phyloP scores from a whole-genome alignment of 1,140 invertebrate genomes.

The Zaprionus inermis region DNA sequence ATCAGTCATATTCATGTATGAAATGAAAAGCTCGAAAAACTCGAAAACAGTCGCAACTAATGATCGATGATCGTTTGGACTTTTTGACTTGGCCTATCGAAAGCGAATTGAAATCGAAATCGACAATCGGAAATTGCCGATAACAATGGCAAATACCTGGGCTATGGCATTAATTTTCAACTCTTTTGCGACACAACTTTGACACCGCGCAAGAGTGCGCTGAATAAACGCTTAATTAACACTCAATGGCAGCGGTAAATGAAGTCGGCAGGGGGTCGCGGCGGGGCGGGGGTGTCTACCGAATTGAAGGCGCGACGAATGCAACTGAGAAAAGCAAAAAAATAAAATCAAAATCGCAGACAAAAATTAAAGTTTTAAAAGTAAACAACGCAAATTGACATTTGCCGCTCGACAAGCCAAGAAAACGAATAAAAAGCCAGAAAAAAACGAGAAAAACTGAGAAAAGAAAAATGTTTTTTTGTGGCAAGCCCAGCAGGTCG shows the following conservation, averaged over 20 bases:
- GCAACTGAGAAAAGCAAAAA: slow-evolving; percentile 58
- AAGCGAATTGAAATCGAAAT: slow-evolving; percentile 49
- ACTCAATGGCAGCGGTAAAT: slow-evolving; percentile 72
- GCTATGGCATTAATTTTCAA: slow-evolving; percentile 75
- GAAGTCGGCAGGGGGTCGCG: slow-evolving; percentile 12
- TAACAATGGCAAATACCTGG: slow-evolving; percentile 62
- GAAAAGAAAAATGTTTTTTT: slow-evolving; percentile 41
- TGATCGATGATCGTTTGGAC: slow-evolving; percentile 75
- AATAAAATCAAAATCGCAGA: slow-evolving; percentile 37
- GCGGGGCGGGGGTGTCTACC: not conserved
- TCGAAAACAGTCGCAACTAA: not conserved
- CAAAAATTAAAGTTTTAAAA: slow-evolving; percentile 68
- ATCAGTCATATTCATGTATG: slow-evolving; percentile 57
- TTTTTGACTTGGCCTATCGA: slow-evolving; percentile 41
- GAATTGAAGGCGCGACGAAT: slow-evolving; percentile 81
- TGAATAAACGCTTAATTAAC: slow-evolving; percentile 83
- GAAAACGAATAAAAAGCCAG: slow-evolving; percentile 44
- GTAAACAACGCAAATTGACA: slow-evolving; percentile 80
- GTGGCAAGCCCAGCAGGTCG: slow-evolving; percentile 77
- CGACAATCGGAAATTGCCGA: slow-evolving; percentile 52
- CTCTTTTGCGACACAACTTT: slow-evolving; percentile 77
- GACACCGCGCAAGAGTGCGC: slow-evolving; percentile 57
- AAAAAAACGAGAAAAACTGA: too few relatives aligned
- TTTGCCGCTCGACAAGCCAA: slow-evolving; percentile 68
- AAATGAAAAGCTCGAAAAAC: slow-evolving; percentile 1